Evolutionary conservation across 2,888 invertebrate species (phyloP), one percentile per base, ranked within the genome.

Genomic region (Acleris literana): DNA sequence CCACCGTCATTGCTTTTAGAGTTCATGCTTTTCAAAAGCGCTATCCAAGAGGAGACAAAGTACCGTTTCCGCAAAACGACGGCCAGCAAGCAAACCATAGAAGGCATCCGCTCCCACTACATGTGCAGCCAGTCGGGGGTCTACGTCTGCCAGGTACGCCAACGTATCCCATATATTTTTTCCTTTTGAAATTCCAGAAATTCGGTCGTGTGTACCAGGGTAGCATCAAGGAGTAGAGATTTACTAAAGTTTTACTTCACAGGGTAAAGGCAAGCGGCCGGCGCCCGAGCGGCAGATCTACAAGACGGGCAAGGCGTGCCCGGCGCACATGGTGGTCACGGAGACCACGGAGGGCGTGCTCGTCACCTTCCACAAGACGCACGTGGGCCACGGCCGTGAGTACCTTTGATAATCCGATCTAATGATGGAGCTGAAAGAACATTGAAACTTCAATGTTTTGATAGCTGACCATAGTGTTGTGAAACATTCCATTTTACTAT

Each of bases 71-170:
- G 92, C 0, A 92, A 92, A 70, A 92, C 92, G 0, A 92, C 92
- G 0, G 90, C 92, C 18, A 91, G 91, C 73, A 92, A 92, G 52
- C 91, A 90, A 70, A 92, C 92, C 0, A 90, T 92, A 51, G 92
- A 92, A 68, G 92, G 92, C 1, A 82, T 92, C 0, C 76, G 92
- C 0, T 92, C 92, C 0, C 92, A 92, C 64, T 92, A 89, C 66
- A 92, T 92, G 92, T 92, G 92, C 76, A 90, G 90, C 67, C 92
- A 92, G 68, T 90, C 89, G 0, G 92, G 92, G 0, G 90, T 92
- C 1, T 92, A 92, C 44, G 88, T 92, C 0, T 91, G 90, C 60
- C 91, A 91, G 84, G 91, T 87, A 25, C 58, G 13, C 9, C 13
- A n/a, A 4, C 20, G 25, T 13, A 9, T 7, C 33, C 33, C 33